Conservation (phyloP, 2,797 vertebrate genomes). For the Myiotriccus ornatus region DNA sequence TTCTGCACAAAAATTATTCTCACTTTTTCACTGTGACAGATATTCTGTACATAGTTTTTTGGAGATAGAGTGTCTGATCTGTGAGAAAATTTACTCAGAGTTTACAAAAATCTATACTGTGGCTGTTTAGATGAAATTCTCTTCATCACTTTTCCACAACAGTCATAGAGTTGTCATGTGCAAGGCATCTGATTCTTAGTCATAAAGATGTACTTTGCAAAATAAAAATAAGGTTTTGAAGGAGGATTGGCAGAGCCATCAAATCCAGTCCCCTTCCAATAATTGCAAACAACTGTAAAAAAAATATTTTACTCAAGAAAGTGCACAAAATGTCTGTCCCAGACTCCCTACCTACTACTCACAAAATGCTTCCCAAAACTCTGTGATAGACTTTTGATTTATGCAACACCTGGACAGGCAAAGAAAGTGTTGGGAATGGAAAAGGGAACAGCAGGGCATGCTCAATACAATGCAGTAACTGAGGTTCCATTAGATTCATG, state of each 20-base stretch:
- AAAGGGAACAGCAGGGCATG: not conserved
- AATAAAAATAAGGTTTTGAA: not conserved
- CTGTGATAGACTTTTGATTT: not conserved
- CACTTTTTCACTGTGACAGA: not conserved
- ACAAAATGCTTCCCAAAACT: not conserved
- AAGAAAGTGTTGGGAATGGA: not conserved
- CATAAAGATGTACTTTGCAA: not conserved
- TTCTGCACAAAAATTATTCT: not conserved
- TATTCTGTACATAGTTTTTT: not conserved
- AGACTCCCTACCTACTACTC: not conserved
- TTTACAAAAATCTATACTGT: not conserved
- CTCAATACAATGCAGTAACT: accelerated
- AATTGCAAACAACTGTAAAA: not conserved
- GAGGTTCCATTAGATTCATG: not conserved
- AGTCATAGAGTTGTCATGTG: not conserved
- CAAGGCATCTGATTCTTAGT: conserved; percentile 26
- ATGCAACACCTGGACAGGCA: not conserved
- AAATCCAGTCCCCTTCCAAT: not conserved
- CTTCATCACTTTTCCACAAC: not conserved
- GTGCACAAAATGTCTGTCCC: not conserved
- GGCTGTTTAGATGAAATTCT: not conserved
- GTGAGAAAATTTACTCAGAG: not conserved
- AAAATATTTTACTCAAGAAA: not conserved
- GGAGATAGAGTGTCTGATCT: not conserved
- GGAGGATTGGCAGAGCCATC: not conserved